These are phyloP conservation scores for Tenthredo amoena DNA, from an alignment of 2,888 invertebrate species.

Conservation along the genomic window DNA sequence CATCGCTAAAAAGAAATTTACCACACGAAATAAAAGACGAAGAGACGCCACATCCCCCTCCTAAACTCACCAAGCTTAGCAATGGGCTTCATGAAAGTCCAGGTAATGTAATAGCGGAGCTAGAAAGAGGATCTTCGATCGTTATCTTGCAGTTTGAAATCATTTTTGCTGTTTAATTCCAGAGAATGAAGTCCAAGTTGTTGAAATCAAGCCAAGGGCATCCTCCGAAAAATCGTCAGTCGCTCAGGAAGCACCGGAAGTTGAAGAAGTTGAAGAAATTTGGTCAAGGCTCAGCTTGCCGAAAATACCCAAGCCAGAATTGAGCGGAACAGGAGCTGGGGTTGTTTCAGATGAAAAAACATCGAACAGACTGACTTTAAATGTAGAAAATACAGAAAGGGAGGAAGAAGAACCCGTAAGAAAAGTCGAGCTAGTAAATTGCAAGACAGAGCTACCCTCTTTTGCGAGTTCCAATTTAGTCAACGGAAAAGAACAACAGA, in stretches of 20 bases:
- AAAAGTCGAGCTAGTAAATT: not conserved
- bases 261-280: constrained; percentile 33
- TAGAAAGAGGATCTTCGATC: not conserved
- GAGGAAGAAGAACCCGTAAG: not conserved
- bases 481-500: not conserved
- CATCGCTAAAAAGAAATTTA: not conserved
- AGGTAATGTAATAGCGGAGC: not conserved
- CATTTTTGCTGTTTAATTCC: not conserved
- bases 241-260: not conserved
- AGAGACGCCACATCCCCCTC: not conserved
- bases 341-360: not conserved
- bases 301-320: not conserved
- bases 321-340: not conserved
- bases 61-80: not conserved
- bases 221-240: not conserved
- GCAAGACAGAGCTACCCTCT: not conserved
- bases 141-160: not conserved
- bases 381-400: not conserved
- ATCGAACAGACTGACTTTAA: not conserved
- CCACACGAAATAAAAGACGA: not conserved
- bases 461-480: not conserved
- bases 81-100: not conserved
- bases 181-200: not conserved
- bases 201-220: not conserved
- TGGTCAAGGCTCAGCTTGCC: constrained; percentile 15